These are phyloP conservation scores for Heteromurus nitidus DNA, from an alignment of 2,888 invertebrate genomes.

Conservation along the genomic window DNA sequence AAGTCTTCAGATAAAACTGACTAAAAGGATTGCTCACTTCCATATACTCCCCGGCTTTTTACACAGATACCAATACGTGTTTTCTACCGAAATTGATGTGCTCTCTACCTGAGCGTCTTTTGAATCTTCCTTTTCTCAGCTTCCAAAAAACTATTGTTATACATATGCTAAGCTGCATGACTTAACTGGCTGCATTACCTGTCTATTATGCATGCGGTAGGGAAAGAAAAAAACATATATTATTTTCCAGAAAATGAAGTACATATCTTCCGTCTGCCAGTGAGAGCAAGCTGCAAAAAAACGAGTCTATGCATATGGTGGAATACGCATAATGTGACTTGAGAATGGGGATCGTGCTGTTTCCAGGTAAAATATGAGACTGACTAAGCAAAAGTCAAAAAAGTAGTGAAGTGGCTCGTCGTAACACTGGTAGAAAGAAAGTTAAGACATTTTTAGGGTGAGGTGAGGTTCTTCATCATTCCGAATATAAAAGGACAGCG, in stretches of 20 bases:
- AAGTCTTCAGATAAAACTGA: constrained; percentile 50
- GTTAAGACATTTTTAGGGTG: constrained; percentile 46
- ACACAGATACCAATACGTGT: background rate
- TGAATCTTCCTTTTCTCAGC: too few species aligned
- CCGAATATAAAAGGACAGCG: background rate
- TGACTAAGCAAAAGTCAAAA: constrained; percentile 54
- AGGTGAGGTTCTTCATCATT: constrained; percentile 34
- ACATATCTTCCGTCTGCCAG: too few species aligned
- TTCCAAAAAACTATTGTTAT: too few species aligned
- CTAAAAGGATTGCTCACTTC: constrained; percentile 53
- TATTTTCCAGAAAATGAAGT: background rate
- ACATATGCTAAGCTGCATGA: too few species aligned
- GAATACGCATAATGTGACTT: background rate
- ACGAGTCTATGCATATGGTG: background rate
- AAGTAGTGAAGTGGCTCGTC: constrained; percentile 36
- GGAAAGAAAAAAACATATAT: constrained; percentile 24
- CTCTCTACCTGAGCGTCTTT: background rate
- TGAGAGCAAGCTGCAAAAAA: background rate
- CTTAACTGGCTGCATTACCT: too few species aligned
- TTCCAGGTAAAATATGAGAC: constrained; percentile 57
- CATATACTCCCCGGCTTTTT: constrained; percentile 5
- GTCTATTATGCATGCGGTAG: too few species aligned
- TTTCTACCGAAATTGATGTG: background rate
- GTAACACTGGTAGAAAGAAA: constrained; percentile 45
- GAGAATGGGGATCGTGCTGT: constrained; percentile 21